A percentile compares a stretch with the other conserved stretches of the same genome.
phyloP scores from a whole-genome alignment of 2,113 vertebrate genomes.

The Crotophaga sulcirostris region DNA sequence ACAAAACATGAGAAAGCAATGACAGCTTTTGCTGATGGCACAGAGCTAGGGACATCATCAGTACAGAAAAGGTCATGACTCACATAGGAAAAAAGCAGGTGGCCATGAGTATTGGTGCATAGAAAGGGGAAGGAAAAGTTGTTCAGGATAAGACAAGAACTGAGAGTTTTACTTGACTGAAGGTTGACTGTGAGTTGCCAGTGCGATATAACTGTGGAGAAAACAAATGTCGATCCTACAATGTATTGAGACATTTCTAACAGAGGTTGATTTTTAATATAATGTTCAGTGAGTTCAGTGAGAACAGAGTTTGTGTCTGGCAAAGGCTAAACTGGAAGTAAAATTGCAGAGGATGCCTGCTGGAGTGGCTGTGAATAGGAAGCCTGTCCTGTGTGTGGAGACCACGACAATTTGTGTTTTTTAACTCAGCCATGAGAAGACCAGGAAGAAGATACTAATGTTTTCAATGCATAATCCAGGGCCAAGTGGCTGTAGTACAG shows the following conservation, averaged over 20 bases:
- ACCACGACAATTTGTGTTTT: neutral
- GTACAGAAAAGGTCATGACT: neutral
- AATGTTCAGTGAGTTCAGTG: neutral
- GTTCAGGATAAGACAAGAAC: neutral
- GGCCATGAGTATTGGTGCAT: neutral
- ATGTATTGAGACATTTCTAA: neutral
- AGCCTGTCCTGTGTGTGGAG: neutral
- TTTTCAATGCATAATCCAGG: neutral
- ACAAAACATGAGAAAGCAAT: neutral
- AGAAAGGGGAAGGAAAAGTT: neutral
- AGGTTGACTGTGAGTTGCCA: neutral
- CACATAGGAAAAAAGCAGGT: neutral
- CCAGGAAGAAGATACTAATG: neutral
- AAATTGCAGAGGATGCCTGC: neutral
- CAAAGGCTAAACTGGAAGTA: neutral
- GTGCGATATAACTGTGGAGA: neutral
- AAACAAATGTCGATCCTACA: neutral
- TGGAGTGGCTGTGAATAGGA: neutral
- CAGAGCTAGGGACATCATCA: neutral
- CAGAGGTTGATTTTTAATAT: neutral
- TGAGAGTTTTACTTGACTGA: neutral
- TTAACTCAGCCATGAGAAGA: neutral
- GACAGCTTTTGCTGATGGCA: neutral
- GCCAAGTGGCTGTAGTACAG: neutral
- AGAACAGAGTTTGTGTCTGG: neutral